These are phyloP conservation scores for Halictus ligatus DNA, from an alignment of 2,888 invertebrate species.

Conservation along the genomic window DNA sequence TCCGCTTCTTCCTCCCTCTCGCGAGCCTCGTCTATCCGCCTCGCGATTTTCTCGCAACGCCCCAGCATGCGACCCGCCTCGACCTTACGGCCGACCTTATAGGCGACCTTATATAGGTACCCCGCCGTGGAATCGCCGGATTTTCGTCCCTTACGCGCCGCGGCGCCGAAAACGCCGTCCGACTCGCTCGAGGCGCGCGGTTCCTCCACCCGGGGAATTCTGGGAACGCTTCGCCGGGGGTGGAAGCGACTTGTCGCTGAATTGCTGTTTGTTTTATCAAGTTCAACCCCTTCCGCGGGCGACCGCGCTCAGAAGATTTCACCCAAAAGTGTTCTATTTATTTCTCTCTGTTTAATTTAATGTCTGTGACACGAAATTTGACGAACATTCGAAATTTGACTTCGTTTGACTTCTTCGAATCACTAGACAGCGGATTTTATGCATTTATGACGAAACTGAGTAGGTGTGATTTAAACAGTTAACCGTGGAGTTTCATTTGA, in stretches of 20 bases:
- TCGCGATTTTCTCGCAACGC: constrained; percentile 50
- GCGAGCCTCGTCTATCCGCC: not conserved
- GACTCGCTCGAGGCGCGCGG: constrained; percentile 50
- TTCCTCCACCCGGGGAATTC: not conserved
- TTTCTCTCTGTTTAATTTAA: no score
- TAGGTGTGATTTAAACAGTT: no score
- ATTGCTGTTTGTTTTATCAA: no score
- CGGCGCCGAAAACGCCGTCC: not conserved
- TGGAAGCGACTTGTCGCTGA: not conserved
- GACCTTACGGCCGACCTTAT: not conserved
- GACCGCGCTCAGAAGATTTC: no score
- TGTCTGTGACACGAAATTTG: no score
- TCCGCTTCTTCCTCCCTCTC: not conserved
- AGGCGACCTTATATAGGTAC: not conserved
- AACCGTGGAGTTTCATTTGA: no score
- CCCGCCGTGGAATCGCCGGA: not conserved
- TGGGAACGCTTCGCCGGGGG: no score
- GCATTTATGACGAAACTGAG: no score
- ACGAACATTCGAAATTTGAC: no score
- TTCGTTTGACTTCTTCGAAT: no score
- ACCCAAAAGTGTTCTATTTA: no score
- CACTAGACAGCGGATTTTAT: no score
- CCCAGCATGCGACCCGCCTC: constrained; percentile 24
- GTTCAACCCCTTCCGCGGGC: not conserved
- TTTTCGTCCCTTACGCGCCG: not conserved